Evolutionary conservation across 2,888 invertebrate species (phyloP), one percentile per base, ranked within the genome.

Genomic region (Mesorhabditis spiculigera): DNA sequence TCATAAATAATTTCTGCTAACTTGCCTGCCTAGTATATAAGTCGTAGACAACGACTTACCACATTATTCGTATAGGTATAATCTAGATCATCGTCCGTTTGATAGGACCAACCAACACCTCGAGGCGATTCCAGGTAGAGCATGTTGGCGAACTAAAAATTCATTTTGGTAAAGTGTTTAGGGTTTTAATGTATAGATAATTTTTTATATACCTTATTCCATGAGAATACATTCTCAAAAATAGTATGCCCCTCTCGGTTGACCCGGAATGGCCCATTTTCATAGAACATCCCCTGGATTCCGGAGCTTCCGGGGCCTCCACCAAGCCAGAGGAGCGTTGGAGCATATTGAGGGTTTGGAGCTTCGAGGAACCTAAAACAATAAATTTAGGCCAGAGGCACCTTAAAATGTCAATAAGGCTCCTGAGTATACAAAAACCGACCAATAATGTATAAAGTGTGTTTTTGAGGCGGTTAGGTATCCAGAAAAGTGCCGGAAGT

Each of bases 51-150:
- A 6, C 2, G 3, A 65, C 28, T 28, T 45, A 78, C 78, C 71
- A 73, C 75, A n/a, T 73, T 67, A 63, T 79, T 77, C 62, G 78
- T 73, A 70, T 74, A 79, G 61, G 70, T 69, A 5, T 68, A 68
- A 65, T 80, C 79, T 50, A 68, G 72, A 66, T 80, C 69, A n/a
- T 68, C 75, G 45, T 42, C 43, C 63, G 78, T 72, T 73, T 80
- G 79, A 77, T 88, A 89, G 0, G 89, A 89, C 75, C 85, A 89
- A 4, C 89, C 89, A 44, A 89, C 89, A 63, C 89, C 88, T 42
- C 89, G 89, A 5, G 89, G 89, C 1, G 89, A 86, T 80, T 89
- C 89, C 71, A 89, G 76, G 77, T 87, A 89, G 44, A 89, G 73
- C 70, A 89, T 86, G 66, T 76, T 77, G 6, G 76, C 74, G 66